Base-by-base conservation (phyloP, 2,797 vertebrate genomes). In the Danio kyathit region DNA sequence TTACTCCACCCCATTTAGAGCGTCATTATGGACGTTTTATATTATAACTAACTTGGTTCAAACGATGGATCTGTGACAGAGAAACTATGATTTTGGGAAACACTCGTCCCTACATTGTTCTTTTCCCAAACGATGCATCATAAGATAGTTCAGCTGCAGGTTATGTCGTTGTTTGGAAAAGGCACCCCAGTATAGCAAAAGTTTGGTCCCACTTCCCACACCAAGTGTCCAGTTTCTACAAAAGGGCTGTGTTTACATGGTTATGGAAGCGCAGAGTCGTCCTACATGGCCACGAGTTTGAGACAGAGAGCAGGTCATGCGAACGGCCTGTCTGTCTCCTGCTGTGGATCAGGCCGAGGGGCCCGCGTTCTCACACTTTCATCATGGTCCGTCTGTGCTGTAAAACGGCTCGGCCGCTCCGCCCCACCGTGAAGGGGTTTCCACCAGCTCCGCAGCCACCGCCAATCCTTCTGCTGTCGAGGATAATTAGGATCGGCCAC, bases 401-500 rank as follows among this genome's bases (percentile, higher is more conserved):
- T 75, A 82, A 85, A 88, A 83, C 76, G 72, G 52, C 75, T 79
- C 52, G 43, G 57, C 70, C 56, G 29, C 38, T 16, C 59, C 66
- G 17, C 49, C 79, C 81, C 80, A 54, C 72, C 12, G 84, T 61
- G 85, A 67, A 65, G 71, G 71, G 76, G 69, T 66, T 64, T 72
- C 64, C 76, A 73, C 76, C 61, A n/a, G 51, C 80, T 56, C 79
- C 40, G 44, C 56, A 57, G 40, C 59, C 46, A 67, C 79, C 5
- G 41, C 64, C 44, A 71, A 74, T 87, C 80, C 84, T 82, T 80
- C 79, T 76, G 82, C 86, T 87, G 83, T 85, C 80, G 83, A 74
- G 83, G 78, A 88, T 88, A 87, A 89, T 89, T 88, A 86, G 87
- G 86, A 88, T 82, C 66, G 7, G 82, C 85, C 85, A 84, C 87